phyloP scores from a whole-genome alignment of 2,888 invertebrate genomes.

The Papilio elwesi region DNA sequence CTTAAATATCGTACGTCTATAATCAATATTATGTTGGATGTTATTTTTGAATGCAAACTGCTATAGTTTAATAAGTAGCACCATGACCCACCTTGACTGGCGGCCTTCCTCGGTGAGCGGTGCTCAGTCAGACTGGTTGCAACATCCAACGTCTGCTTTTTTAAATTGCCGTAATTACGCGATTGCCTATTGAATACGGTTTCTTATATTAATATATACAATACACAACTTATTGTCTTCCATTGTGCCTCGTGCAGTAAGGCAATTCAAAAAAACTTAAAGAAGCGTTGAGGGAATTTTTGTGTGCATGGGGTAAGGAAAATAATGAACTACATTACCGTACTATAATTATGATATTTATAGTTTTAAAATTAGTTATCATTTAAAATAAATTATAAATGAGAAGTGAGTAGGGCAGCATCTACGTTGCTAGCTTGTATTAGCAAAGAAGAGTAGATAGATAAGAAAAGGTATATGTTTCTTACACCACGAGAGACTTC shows the following conservation, averaged over 20 bases:
- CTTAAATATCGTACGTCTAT: background rate
- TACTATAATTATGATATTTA: too few species aligned
- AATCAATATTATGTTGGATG: background rate
- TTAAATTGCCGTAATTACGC: slow-evolving; percentile 42
- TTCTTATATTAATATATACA: slow-evolving; percentile 22
- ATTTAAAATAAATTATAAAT: too few species aligned
- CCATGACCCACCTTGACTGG: slow-evolving; percentile 77
- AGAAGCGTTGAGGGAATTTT: background rate
- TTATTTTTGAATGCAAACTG: slow-evolving; percentile 35
- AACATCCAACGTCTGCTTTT: slow-evolving; percentile 57
- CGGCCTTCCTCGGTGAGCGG: slow-evolving; percentile 77
- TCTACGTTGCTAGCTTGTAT: too few species aligned
- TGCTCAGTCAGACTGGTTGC: slow-evolving; percentile 56
- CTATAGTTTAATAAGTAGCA: slow-evolving; percentile 56
- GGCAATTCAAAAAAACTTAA: background rate
- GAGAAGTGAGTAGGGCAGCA: too few species aligned
- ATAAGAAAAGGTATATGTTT: too few species aligned
- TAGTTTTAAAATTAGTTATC: too few species aligned
- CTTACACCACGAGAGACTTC: too few species aligned
- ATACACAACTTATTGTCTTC: slow-evolving; percentile 22
- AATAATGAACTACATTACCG: too few species aligned
- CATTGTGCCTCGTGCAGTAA: background rate
- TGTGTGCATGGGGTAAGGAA: too few species aligned
- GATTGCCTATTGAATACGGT: slow-evolving; percentile 46
- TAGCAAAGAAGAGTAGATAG: too few species aligned